Conservation (phyloP, 2,888 invertebrate species). For the Hemistola chrysoprasaria region DNA sequence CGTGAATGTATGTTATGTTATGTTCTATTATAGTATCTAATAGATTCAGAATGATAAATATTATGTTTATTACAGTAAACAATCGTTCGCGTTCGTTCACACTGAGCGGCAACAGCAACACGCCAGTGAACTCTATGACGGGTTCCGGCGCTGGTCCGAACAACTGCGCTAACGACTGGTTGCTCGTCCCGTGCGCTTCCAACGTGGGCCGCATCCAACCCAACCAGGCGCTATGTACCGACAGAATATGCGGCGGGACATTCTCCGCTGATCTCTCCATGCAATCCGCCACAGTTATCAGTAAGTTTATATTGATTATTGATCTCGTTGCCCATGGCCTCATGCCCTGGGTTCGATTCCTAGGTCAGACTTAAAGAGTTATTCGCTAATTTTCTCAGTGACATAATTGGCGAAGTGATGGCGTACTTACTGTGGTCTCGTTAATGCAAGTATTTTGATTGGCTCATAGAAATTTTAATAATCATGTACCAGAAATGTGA, state of each 20-base stretch:
- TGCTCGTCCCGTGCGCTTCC: constrained; percentile 89
- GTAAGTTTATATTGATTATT: constrained; percentile 84
- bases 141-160: constrained; percentile 85
- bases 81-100: constrained; percentile 89
- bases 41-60: background rate
- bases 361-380: too few species aligned
- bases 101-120: constrained; percentile 89
- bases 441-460: too few species aligned
- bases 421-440: too few species aligned
- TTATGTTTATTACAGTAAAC: constrained; percentile 74
- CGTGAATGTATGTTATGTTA: too few species aligned
- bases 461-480: too few species aligned
- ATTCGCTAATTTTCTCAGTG: too few species aligned
- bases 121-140: constrained; percentile 86
- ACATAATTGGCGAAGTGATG: too few species aligned
- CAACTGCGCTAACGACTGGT: constrained; percentile 89
- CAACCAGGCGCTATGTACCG: constrained; percentile 85
- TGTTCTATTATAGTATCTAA: too few species aligned
- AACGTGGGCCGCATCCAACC: constrained; percentile 84
- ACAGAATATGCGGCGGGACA: constrained; percentile 91
- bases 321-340: too few species aligned
- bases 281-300: constrained; percentile 85
- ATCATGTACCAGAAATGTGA: too few species aligned
- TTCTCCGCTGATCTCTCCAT: constrained; percentile 88
- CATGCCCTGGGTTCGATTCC: too few species aligned